Percentiles rank a stretch among this genome's conserved stretches.
These are phyloP conservation scores for Hippolais icterina DNA, from an alignment of 2,113 vertebrate species.

Conservation along the genomic window DNA sequence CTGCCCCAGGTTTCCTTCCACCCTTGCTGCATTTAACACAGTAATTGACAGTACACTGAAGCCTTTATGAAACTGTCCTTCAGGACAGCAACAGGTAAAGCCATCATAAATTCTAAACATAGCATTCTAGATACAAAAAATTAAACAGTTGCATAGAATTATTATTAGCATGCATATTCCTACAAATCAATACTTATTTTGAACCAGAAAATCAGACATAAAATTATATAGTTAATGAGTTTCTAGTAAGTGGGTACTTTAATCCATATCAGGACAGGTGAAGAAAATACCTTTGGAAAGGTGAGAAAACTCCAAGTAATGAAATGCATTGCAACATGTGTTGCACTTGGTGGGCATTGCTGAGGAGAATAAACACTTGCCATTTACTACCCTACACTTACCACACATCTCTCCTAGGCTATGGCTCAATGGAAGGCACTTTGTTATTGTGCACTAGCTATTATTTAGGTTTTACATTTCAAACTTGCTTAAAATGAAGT, in stretches of 20 bases:
- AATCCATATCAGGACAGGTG: neutral
- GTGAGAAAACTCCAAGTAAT: neutral
- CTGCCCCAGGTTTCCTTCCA: neutral
- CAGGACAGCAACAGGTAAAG: neutral
- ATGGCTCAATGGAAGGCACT: neutral
- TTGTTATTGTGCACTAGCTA: neutral
- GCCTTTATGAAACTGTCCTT: neutral
- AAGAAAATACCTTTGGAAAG: neutral
- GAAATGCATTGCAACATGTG: neutral
- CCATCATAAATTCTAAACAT: neutral
- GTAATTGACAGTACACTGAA: neutral
- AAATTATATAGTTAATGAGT: neutral
- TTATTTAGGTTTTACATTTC: neutral
- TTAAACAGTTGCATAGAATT: neutral
- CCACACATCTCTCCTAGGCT: neutral
- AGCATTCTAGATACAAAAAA: neutral
- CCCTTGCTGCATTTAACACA: neutral
- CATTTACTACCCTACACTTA: neutral
- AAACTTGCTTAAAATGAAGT: neutral
- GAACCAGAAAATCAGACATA: neutral
- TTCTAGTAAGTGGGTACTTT: neutral
- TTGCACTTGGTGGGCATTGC: accelerated
- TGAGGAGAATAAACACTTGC: neutral
- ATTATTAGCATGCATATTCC: neutral
- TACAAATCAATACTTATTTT: neutral